Base-by-base conservation (phyloP, 2,113 vertebrate species). In the Hipposideros armiger region DNA sequence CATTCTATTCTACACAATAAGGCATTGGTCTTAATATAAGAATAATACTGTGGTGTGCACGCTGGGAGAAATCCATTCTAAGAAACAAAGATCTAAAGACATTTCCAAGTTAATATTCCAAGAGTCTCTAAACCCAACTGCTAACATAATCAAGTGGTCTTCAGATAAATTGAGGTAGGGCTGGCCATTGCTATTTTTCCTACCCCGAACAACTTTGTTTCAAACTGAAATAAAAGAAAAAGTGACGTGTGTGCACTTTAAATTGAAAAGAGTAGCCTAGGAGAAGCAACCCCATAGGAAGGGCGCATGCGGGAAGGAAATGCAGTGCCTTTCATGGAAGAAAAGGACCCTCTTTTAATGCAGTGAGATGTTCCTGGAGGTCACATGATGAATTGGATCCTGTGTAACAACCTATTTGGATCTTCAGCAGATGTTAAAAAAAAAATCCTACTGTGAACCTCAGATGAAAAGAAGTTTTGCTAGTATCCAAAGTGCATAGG, bases 391-490 rank as follows among this genome's bases (percentile, higher is more conserved):
- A n/a, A 64, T 83, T 30, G 87, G 13, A 73, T 30, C 40, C 64
- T n/a, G 26, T 30, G 26, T 73, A 73, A 95, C 81, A 85, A 88
- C 4, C 45, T 86, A 73, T 54, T 91, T 76, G 42, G 50, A 60
- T 89, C 77, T 78, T 94, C 45, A 70, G 40, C 67, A 93, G 52
- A 93, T 84, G 69, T 76, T 80, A 62, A 15, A 45, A 70, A 56
- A 89, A 88, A 94, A 82, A 89, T 74, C 50, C 58, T 92, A 87
- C 64, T 58, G 42, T 95, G 81, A 90, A 32, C 47, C 47, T 84
- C 72, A 77, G n/a, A 87, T 92, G 74, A 92, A 66, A 93, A 86
- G 60, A 82, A 80, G 20, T 80, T 82, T 81, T 91, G 76, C 58
- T 66, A 47, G 30, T 76, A 85, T 95, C 50, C 80, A 90, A 67